These are phyloP conservation scores for Ursus arctos DNA, from an alignment of 2,113 vertebrate genomes.

Conservation along the genomic window DNA sequence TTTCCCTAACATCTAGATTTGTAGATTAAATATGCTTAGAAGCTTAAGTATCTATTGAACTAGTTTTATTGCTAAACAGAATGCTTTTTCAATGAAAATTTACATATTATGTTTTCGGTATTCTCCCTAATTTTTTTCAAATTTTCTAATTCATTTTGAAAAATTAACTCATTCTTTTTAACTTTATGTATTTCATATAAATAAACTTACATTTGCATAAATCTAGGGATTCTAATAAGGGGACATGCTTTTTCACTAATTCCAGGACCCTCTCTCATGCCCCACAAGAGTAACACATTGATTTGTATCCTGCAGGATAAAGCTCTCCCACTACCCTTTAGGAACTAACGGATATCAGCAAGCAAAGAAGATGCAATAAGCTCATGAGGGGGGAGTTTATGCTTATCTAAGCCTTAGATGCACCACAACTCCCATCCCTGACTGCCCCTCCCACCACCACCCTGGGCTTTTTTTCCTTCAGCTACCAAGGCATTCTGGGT, in stretches of 20 bases:
- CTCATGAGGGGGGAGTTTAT: background rate
- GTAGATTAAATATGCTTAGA: conserved; percentile 33
- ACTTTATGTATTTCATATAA: background rate
- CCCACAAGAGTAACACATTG: background rate
- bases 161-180: conserved; percentile 19
- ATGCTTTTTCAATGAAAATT: conserved; percentile 10
- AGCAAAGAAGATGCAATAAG: background rate
- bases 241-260: background rate
- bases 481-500: background rate
- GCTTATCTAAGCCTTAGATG: background rate
- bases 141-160: conserved; percentile 47
- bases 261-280: background rate
- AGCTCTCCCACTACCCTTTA: background rate
- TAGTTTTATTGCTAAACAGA: conserved; percentile 31
- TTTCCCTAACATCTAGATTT: conserved; percentile 52
- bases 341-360: background rate
- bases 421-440: background rate
- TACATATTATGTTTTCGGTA: conserved; percentile 58
- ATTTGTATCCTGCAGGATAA: background rate
- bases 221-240: background rate
- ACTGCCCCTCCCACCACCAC: background rate
- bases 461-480: background rate
- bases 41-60: conserved; percentile 1
- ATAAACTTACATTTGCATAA: background rate
- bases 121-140: background rate